Evolutionary conservation across 2,113 vertebrate species (phyloP).

Genomic region (Ammodytes marinus): DNA sequence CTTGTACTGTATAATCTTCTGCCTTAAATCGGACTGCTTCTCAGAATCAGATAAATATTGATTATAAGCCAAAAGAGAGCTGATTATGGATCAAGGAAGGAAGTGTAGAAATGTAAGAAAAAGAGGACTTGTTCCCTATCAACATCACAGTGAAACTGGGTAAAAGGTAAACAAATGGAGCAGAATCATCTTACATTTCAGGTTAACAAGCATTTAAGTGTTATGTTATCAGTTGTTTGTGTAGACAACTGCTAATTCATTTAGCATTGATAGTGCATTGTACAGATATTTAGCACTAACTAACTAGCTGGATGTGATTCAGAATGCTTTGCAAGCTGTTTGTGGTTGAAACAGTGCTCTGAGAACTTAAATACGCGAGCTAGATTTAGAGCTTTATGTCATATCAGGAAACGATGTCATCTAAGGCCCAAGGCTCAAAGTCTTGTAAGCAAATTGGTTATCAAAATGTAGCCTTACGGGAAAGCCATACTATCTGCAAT

Average conservation of each 20-base stretch:
- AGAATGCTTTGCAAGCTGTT: constrained; percentile 50
- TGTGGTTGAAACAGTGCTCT: constrained; percentile 49
- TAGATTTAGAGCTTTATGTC: constrained; percentile 68
- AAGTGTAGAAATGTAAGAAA: constrained; percentile 11
- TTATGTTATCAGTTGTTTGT: background rate
- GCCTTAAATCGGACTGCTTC: constrained; percentile 34
- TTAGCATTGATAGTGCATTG: background rate
- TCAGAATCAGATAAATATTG: constrained; percentile 58
- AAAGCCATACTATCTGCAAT: background rate
- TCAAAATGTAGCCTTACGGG: constrained; percentile 11
- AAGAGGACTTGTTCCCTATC: background rate
- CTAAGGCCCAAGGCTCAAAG: background rate
- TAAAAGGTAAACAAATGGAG: background rate
- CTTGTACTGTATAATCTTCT: constrained; percentile 56
- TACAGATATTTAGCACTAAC: background rate
- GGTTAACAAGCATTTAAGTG: background rate
- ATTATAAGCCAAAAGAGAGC: constrained; percentile 26
- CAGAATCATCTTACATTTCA: background rate
- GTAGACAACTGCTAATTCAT: background rate
- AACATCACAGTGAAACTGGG: background rate
- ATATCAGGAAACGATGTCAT: constrained; percentile 79
- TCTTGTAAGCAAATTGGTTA: constrained; percentile 30
- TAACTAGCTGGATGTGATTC: constrained; percentile 44
- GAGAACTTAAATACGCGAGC: constrained; percentile 43
- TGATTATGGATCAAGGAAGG: constrained; percentile 17